Base-by-base conservation (phyloP, 1,140 invertebrate species). In the Drosophila elegans region DNA sequence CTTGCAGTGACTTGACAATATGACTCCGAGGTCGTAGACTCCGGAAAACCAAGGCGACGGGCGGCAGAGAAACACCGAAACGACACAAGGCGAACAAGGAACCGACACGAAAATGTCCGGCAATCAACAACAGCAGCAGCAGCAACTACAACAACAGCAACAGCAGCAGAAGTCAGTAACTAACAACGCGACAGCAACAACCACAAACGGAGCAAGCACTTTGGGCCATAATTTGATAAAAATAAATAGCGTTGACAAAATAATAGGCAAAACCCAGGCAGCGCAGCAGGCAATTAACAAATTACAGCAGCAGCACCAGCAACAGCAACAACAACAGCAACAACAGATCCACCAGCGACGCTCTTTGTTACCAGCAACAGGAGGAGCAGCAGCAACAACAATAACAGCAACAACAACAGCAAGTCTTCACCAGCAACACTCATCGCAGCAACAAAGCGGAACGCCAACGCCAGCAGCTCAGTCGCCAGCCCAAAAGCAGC, bases 241-340 rank as follows among this genome's bases (percentile, higher is more conserved):
- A 84, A 63, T 78, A 74, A 89, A 89, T 78, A 90, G 66, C 66
- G 74, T 72, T 89, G 85, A 89, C 85, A 89, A 89, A 90, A 75
- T 80, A 84, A 67, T 78, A 68, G 74, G 81, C 55, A 84, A 84
- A 75, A 57, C 61, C 49, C 60, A 60, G 49, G 41, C 72, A 67
- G 54, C 81, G 55, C 46, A 78, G 61, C 71, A 68, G 69, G 74
- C 81, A 89, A 88, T 88, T 84, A 91, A 78, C 56, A 91, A 91
- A 60, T 80, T 73, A 54, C 78, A 88, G 39, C 86, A 74, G 36
- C 72, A 73, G 42, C 76, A 78, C 7, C 85, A 74, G 4, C 75
- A 66, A 9, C 69, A 75, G 21, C 60, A 62, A 7, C 69, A 66
- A 25, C 79, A 63, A 44, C 69, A 74, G 34, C 78, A 80, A 45